A percentile compares a stretch with the other conserved stretches of the same genome.
These are phyloP conservation scores for Chiloscyllium punctatum DNA, from an alignment of 2,797 vertebrate species.

Conservation along the genomic window DNA sequence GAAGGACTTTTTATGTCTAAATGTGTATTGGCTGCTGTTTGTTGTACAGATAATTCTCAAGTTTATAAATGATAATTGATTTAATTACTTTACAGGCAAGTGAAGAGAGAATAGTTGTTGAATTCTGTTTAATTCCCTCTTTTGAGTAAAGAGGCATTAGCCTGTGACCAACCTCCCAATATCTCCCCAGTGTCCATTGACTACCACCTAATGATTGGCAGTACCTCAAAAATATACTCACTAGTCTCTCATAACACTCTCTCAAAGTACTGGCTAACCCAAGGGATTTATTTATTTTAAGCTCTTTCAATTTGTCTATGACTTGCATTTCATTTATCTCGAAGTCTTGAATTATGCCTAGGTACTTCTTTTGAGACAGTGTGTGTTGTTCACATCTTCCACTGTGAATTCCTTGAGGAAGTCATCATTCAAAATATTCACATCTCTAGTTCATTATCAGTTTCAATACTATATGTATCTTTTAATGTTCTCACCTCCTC, in stretches of 20 bases:
- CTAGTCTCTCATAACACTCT: not conserved
- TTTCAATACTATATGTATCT: slow-evolving; percentile 1
- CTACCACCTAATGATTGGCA: not conserved
- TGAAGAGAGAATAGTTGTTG: not conserved
- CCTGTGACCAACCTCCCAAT: not conserved
- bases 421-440: slow-evolving; percentile 7
- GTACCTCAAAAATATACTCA: not conserved
- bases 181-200: not conserved
- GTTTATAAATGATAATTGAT: not conserved
- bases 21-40: not conserved
- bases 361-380: not conserved
- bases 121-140: not conserved
- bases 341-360: not conserved
- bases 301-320: not conserved
- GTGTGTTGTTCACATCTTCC: not conserved
- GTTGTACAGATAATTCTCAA: not conserved
- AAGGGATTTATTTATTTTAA: slow-evolving; percentile 16
- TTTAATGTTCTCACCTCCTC: not conserved
- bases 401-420: not conserved
- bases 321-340: not conserved
- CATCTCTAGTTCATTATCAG: not conserved
- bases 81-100: not conserved
- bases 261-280: not conserved
- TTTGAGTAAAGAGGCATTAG: not conserved
- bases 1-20: not conserved